A percentile compares a stretch with the other conserved stretches of the same genome.
phyloP scores from a whole-genome alignment of 2,797 vertebrate species.

The Acipenser oxyrinchus region DNA sequence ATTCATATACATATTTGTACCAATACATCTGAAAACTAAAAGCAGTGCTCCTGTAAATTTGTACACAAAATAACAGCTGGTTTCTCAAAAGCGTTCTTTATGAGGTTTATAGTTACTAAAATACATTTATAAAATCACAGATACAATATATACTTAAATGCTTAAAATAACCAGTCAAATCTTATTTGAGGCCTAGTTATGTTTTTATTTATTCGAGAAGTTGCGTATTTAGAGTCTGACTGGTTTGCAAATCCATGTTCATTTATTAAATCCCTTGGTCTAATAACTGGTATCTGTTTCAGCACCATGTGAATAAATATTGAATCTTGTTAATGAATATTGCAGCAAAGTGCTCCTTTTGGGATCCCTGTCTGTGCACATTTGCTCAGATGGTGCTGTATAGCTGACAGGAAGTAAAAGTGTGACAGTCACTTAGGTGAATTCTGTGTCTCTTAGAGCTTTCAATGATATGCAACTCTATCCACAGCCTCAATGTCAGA shows the following conservation, averaged over 20 bases:
- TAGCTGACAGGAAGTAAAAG: slow-evolving; percentile 33
- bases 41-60: too few species aligned
- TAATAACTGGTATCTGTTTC: slow-evolving; percentile 42
- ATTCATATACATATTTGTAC: too few species aligned
- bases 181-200: slow-evolving; percentile 3
- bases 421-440: slow-evolving; percentile 43
- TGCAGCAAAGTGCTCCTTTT: slow-evolving; percentile 59
- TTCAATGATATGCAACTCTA: slow-evolving; percentile 52
- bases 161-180: slow-evolving; percentile 14
- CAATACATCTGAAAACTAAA: too few species aligned
- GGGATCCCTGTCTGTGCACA: slow-evolving; percentile 45
- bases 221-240: neutral
- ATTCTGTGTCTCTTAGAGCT: slow-evolving; percentile 36
- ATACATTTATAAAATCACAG: slow-evolving; percentile 6
- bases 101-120: too few species aligned
- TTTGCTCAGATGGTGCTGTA: slow-evolving; percentile 29
- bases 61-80: too few species aligned
- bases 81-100: too few species aligned
- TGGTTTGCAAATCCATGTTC: too few species aligned
- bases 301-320: slow-evolving; percentile 46
- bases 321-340: slow-evolving; percentile 67
- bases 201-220: slow-evolving; percentile 26
- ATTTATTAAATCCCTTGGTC: too few species aligned
- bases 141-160: slow-evolving; percentile 23
- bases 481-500: slow-evolving; percentile 45